Conservation (phyloP, 2,797 vertebrate genomes). For the Pithecia hirsuta region DNA sequence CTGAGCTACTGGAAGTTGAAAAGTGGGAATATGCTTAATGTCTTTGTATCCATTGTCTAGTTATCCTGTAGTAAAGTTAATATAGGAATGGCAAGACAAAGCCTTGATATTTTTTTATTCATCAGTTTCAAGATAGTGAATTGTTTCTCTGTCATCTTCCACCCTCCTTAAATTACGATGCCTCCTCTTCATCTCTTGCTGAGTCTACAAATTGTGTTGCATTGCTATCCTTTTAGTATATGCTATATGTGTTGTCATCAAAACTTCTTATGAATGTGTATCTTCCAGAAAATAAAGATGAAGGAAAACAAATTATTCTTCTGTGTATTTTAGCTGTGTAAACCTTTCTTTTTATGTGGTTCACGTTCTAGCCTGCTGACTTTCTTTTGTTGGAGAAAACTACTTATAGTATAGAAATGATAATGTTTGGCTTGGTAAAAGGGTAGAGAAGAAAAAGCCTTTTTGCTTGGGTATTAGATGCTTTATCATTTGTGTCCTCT, state of each 20-base stretch:
- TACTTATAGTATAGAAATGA: neutral
- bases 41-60: neutral
- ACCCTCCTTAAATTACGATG: neutral
- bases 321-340: neutral
- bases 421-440: neutral
- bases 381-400: neutral
- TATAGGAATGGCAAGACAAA: neutral
- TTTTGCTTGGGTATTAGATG: constrained; percentile 41
- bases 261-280: neutral
- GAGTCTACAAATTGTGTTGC: neutral
- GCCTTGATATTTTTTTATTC: neutral
- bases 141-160: neutral
- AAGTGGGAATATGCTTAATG: neutral
- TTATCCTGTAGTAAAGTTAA: neutral
- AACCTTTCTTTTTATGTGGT: neutral
- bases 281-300: neutral
- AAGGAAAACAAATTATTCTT: neutral
- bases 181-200: neutral
- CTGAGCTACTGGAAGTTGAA: neutral
- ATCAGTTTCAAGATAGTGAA: neutral
- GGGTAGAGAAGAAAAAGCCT: neutral
- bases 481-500: constrained; percentile 31
- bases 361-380: neutral
- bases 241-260: neutral
- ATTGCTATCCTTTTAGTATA: neutral